Evolutionary conservation across 2,113 vertebrate genomes (phyloP).

Genomic region (Hystrix cristata): DNA sequence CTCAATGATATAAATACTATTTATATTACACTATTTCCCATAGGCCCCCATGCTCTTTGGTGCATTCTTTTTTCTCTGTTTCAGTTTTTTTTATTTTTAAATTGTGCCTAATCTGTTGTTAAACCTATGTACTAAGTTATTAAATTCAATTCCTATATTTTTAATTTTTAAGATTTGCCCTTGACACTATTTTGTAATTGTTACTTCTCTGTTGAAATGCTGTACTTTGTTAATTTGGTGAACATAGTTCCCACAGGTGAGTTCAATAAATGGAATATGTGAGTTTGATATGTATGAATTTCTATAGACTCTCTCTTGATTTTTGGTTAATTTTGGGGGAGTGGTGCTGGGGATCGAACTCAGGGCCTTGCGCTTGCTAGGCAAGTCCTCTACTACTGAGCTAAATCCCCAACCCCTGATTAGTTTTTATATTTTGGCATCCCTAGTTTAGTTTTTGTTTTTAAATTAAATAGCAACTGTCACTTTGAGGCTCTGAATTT

Average conservation of each 20-base stretch:
- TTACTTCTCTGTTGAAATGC: not conserved
- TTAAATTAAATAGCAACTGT: not conserved
- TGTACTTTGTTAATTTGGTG: constrained; percentile 20
- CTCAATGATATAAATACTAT: not conserved
- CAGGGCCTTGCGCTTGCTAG: too few relatives aligned
- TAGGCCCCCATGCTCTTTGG: not conserved
- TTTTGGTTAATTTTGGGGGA: not conserved
- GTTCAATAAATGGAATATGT: not conserved
- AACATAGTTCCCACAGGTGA: not conserved
- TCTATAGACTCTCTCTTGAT: not conserved
- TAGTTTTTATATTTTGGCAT: not conserved
- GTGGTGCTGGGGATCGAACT: too few relatives aligned
- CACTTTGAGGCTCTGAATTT: not conserved
- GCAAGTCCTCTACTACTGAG: too few relatives aligned
- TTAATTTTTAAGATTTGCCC: not conserved
- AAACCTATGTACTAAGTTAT: not conserved
- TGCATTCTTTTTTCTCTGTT: not conserved
- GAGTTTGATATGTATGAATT: not conserved
- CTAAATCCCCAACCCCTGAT: too few relatives aligned
- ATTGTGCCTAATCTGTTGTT: not conserved
- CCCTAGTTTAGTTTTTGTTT: not conserved
- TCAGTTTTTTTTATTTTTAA: not conserved
- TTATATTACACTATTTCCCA: not conserved
- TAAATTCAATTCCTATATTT: constrained; percentile 38
- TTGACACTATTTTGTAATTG: not conserved